phyloP scores from a whole-genome alignment of 2,113 vertebrate species.

The Capreolus pygargus region DNA sequence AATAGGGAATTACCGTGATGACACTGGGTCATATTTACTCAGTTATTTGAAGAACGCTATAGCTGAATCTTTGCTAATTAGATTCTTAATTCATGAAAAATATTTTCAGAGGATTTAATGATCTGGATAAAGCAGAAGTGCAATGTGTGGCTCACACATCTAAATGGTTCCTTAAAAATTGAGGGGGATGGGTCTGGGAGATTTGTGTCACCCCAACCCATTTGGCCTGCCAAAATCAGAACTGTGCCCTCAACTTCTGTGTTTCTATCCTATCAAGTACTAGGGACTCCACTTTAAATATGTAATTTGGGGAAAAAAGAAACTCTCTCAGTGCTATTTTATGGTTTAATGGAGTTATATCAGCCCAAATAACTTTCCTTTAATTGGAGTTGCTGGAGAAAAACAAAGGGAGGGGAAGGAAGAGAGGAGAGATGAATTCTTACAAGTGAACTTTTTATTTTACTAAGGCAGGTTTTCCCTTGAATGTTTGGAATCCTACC shows the following conservation, averaged over 20 bases:
- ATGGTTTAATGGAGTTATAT: neutral
- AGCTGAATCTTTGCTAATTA: constrained; percentile 72
- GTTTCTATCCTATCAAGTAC: neutral
- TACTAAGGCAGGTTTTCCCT: neutral
- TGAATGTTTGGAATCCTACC: neutral
- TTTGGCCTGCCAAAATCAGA: neutral
- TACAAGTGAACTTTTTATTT: neutral
- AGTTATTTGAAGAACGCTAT: constrained; percentile 70
- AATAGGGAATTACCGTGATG: constrained; percentile 53
- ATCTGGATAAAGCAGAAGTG: constrained; percentile 35
- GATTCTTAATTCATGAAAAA: constrained; percentile 68
- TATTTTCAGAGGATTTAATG: constrained; percentile 69
- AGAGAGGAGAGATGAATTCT: neutral
- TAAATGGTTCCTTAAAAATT: constrained; percentile 5
- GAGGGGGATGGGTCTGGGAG: neutral
- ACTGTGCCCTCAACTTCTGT: neutral
- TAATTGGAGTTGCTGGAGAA: neutral
- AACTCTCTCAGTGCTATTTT: neutral
- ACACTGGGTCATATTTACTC: constrained; percentile 59
- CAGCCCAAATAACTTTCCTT: neutral
- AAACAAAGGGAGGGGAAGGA: neutral
- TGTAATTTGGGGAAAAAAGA: neutral
- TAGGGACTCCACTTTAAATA: neutral
- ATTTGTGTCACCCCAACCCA: neutral
- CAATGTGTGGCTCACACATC: neutral